Conservation (phyloP, 2,797 vertebrate genomes). For the Ficedula albicollis region DNA sequence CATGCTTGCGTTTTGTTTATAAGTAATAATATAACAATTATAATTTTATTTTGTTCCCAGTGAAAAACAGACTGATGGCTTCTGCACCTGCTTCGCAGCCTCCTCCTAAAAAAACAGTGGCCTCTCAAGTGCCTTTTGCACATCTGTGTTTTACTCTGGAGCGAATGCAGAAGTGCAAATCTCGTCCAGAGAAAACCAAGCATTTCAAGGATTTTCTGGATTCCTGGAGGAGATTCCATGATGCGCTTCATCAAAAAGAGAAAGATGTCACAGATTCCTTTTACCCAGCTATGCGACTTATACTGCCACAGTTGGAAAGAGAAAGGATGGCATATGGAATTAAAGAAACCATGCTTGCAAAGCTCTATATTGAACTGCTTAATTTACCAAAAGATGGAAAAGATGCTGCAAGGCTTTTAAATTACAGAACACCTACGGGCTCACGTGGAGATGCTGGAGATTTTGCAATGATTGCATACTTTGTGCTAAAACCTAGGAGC, state of each 20-base stretch:
- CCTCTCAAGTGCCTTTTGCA: constrained; percentile 89
- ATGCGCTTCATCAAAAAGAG: constrained; percentile 86
- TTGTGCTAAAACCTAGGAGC: constrained; percentile 92
- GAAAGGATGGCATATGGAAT: constrained; percentile 97
- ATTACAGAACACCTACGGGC: constrained; percentile 88
- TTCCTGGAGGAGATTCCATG: constrained; percentile 93
- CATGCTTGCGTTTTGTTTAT: accelerated
- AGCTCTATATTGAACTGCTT: constrained; percentile 92
- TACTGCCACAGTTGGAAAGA: constrained; percentile 90
- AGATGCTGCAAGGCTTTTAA: constrained; percentile 90
- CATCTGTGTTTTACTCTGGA: constrained; percentile 90
- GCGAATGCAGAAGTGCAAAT: constrained; percentile 89
- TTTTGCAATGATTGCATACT: constrained; percentile 91
- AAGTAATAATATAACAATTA: too few relatives aligned
- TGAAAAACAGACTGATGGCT: constrained; percentile 62
- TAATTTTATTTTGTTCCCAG: neutral
- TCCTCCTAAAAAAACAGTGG: constrained; percentile 76
- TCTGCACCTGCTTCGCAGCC: constrained; percentile 53
- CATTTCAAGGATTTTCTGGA: constrained; percentile 87
- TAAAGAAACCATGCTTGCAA: constrained; percentile 96
- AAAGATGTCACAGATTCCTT: constrained; percentile 89
- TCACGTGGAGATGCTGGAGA: constrained; percentile 90
- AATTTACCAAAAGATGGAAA: constrained; percentile 90
- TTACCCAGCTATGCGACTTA: constrained; percentile 94
- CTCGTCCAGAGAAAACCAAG: constrained; percentile 86